Conservation (phyloP, 2,797 vertebrate genomes). For the Phoeniculus purpureus region DNA sequence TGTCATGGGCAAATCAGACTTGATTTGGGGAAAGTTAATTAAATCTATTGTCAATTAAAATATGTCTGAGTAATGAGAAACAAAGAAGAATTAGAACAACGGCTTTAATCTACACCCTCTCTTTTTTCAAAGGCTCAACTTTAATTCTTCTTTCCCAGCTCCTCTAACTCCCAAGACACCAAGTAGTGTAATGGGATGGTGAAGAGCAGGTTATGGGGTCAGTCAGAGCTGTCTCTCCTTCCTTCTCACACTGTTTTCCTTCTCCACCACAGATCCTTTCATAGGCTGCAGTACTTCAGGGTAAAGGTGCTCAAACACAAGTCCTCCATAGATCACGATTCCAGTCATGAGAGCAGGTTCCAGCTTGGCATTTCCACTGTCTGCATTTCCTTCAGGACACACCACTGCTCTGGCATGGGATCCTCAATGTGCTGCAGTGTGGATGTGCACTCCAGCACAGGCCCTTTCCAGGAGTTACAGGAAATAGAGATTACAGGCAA, state of each 20-base stretch:
- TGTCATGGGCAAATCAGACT: background rate
- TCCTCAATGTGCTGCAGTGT: no score
- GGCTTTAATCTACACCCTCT: background rate
- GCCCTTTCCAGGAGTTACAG: no score
- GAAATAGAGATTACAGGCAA: no score
- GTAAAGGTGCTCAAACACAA: background rate
- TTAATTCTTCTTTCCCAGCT: background rate
- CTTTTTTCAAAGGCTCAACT: background rate
- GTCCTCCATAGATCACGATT: no score
- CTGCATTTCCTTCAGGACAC: no score
- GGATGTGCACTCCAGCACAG: no score
- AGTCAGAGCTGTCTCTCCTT: background rate
- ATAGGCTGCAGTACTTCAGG: background rate
- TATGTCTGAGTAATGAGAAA: background rate
- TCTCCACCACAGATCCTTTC: background rate
- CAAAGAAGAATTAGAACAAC: background rate
- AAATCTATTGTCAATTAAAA: background rate
- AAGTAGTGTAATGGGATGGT: accelerated
- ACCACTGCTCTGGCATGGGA: no score
- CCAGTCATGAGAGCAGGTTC: no score
- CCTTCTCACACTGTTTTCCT: background rate
- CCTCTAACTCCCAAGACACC: background rate
- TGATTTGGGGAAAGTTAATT: background rate
- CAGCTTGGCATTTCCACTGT: no score
- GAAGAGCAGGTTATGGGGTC: accelerated